These are phyloP conservation scores for Ladona fulva DNA, from an alignment of 1,140 invertebrate species.

Conservation along the genomic window DNA sequence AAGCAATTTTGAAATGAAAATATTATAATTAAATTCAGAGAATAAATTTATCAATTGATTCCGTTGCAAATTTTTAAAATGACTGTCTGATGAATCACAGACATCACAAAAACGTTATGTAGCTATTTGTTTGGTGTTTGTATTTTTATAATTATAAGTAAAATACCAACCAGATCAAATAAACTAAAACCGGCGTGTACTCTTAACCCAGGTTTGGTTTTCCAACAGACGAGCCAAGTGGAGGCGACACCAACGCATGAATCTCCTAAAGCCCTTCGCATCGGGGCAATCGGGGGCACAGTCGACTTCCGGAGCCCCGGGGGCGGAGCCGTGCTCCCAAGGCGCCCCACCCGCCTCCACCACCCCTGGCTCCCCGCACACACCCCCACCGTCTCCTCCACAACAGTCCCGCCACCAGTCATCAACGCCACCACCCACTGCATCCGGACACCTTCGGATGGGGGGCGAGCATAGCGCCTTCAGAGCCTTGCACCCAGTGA, in stretches of 20 bases:
- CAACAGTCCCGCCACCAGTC: constrained; percentile 28
- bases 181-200: constrained; percentile 15
- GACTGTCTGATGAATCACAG: too few relatives aligned
- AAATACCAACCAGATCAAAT: neutral
- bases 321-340: constrained; percentile 36
- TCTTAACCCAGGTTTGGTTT: constrained; percentile 81
- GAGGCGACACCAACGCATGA: constrained; percentile 91
- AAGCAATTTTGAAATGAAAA: too few relatives aligned
- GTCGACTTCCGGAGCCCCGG: constrained; percentile 41
- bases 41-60: too few relatives aligned
- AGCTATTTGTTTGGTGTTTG: too few relatives aligned
- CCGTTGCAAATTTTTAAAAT: too few relatives aligned
- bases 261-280: constrained; percentile 65
- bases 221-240: constrained; percentile 97
- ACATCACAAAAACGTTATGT: too few relatives aligned
- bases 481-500: constrained; percentile 37
- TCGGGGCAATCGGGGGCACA: constrained; percentile 37
- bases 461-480: constrained; percentile 82
- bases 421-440: constrained; percentile 24
- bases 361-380: constrained; percentile 34
- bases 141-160: too few relatives aligned
- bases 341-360: constrained; percentile 29
- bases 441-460: constrained; percentile 44
- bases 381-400: constrained; percentile 28
- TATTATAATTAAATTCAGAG: too few relatives aligned